Base-by-base conservation (phyloP, 1,140 invertebrate species). In the Elymnias hypermnestra region DNA sequence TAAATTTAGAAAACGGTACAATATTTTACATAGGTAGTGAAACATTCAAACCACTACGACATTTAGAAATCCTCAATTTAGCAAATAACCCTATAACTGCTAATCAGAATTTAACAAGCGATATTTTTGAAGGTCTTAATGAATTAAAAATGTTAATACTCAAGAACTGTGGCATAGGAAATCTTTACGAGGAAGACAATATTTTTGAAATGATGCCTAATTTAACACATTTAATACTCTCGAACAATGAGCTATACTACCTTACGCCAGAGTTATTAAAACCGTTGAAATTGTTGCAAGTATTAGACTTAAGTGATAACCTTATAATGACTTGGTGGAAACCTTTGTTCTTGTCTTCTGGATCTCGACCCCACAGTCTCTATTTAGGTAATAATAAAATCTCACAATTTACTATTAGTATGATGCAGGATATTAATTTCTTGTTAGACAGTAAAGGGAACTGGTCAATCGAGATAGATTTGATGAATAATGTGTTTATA, bases 401-500 rank as follows among this genome's bases (percentile, higher is more conserved):
- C 28, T 78, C 84, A 4, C 79, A 85, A 48, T 74, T 90, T 10
- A 88, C 83, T 7, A 25, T 75, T 19, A 83, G 78, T n/a, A 90
- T 90, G 88, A 68, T 89, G 19, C 53, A 86, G 46, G 89, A 90
- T 56, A 86, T 89, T 19, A 65, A 63, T 17, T 75, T 76, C 42
- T 59, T 90, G 17, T 44, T 86, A 14, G 70, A 82, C 40, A 68
- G 69, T 29, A 52, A 29, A 13, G 40, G 37, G 8, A 72, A 76
- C 15, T 22, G 7, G 7, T 58, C 65, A 7, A 42, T 65, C 1
- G 52, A 69, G 37, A 66, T 90, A 15, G 74, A 89, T 38, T 31
- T 90, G 2, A 67, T 72, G 43, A 66, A 79, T 19, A 90, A 90
- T 65, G 75, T 87, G 3, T 88, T 89, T 45, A 70, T 85, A 28